phyloP scores from a whole-genome alignment of 2,888 invertebrate species.

The Chymomyza amoena region DNA sequence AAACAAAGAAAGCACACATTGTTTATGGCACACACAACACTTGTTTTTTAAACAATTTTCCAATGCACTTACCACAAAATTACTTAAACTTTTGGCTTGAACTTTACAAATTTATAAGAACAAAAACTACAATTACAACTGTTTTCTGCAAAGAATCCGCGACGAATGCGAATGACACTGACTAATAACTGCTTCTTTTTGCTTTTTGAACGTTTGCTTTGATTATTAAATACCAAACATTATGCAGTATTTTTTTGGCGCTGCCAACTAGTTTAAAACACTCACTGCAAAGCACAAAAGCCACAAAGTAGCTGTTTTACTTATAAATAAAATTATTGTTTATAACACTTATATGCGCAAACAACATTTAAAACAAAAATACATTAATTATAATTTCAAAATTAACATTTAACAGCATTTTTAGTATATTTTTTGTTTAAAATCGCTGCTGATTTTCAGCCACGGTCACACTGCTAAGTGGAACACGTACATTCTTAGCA shows the following conservation, averaged over 20 bases:
- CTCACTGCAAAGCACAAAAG: neutral
- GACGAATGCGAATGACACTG: neutral
- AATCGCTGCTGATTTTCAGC: neutral
- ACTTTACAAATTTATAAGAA: neutral
- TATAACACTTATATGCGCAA: too few species aligned
- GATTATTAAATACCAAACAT: neutral
- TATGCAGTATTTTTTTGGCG: neutral
- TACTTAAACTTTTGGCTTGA: neutral
- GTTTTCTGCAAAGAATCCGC: neutral
- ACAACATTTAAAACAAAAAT: too few species aligned
- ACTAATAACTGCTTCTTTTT: neutral
- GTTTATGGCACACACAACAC: neutral
- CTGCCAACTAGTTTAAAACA: neutral
- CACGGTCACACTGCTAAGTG: neutral
- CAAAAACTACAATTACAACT: neutral
- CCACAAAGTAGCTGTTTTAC: too few species aligned
- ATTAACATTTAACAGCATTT: neutral
- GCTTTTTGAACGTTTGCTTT: neutral
- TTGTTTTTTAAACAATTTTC: neutral
- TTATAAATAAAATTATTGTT: too few species aligned
- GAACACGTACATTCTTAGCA: neutral
- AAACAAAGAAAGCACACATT: neutral
- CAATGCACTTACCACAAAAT: neutral
- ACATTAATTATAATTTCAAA: neutral
- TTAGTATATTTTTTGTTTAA: neutral